Evolutionary conservation across 2,797 vertebrate species (phyloP).

Genomic region (Chelonia mydas): DNA sequence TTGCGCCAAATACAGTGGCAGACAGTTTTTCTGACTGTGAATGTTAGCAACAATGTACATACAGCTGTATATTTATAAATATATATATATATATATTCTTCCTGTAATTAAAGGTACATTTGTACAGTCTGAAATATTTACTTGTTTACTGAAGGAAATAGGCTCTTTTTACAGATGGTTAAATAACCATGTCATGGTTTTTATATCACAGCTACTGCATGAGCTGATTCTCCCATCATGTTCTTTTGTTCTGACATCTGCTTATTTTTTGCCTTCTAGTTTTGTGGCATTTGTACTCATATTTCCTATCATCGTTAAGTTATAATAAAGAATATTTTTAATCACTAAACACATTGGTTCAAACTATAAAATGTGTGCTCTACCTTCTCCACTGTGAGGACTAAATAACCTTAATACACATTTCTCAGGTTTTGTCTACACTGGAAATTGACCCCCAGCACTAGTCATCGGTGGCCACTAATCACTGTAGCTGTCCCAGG

Average conservation of each 20-base stretch:
- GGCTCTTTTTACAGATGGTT: constrained; percentile 62
- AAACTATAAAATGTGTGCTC: not conserved
- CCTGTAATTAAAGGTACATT: constrained; percentile 75
- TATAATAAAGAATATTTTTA: constrained; percentile 99
- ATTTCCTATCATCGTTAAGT: constrained; percentile 87
- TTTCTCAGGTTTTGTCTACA: not conserved
- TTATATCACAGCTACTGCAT: constrained; percentile 71
- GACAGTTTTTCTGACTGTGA: constrained; percentile 76
- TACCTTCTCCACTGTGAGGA: not conserved
- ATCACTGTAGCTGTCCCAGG: not conserved
- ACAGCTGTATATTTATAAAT: constrained; percentile 84
- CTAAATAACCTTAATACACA: not conserved
- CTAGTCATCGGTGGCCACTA: not conserved
- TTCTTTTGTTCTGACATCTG: constrained; percentile 75
- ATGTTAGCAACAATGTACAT: constrained; percentile 75
- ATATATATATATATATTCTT: constrained; percentile 70
- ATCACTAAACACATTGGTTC: constrained; percentile 74
- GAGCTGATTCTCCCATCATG: constrained; percentile 58
- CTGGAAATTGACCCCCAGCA: not conserved
- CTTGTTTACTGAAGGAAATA: constrained; percentile 60
- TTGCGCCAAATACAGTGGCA: constrained; percentile 64
- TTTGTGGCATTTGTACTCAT: constrained; percentile 81
- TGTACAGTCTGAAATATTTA: constrained; percentile 77
- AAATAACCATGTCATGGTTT: constrained; percentile 56
- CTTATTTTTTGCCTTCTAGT: constrained; percentile 72